These are phyloP conservation scores for Ametastegia equiseti DNA, from an alignment of 2,888 invertebrate species.

Conservation along the genomic window DNA sequence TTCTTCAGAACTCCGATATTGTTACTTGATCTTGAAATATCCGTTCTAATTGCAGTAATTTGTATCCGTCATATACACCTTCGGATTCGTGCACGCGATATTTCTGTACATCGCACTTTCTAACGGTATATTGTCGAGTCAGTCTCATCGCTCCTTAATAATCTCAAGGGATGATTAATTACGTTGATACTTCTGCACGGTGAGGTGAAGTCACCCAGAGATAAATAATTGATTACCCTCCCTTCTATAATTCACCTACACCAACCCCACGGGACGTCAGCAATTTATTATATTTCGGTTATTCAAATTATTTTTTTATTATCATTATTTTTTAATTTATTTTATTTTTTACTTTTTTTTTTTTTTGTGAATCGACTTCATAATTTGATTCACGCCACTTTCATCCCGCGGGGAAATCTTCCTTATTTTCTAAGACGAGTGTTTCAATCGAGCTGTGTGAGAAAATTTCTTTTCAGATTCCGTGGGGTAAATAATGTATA, in stretches of 20 bases:
- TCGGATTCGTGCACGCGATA: neutral
- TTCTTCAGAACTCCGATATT: no score
- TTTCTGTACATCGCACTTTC: neutral
- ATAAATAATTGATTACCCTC: conserved; percentile 44
- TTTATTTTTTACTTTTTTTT: conserved; percentile 8
- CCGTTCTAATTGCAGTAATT: neutral
- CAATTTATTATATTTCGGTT: conserved; percentile 27
- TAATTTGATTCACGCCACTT: conserved; percentile 47
- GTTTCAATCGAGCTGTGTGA: neutral
- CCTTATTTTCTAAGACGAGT: conserved; percentile 35
- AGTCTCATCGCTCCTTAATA: conserved; percentile 27
- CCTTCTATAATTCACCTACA: neutral
- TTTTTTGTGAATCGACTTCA: neutral
- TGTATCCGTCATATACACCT: neutral
- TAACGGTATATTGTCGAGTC: conserved; percentile 8
- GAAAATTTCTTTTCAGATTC: neutral
- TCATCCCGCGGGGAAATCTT: conserved; percentile 18
- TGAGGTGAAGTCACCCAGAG: conserved; percentile 39
- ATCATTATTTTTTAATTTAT: neutral
- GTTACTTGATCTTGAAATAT: neutral
- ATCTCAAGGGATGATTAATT: conserved; percentile 40
- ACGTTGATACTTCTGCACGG: conserved; percentile 20
- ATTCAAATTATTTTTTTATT: no score
- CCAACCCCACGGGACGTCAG: neutral
- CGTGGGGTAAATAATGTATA: neutral